phyloP scores from a whole-genome alignment of 2,797 vertebrate genomes.

The Enteromius anoplus region DNA sequence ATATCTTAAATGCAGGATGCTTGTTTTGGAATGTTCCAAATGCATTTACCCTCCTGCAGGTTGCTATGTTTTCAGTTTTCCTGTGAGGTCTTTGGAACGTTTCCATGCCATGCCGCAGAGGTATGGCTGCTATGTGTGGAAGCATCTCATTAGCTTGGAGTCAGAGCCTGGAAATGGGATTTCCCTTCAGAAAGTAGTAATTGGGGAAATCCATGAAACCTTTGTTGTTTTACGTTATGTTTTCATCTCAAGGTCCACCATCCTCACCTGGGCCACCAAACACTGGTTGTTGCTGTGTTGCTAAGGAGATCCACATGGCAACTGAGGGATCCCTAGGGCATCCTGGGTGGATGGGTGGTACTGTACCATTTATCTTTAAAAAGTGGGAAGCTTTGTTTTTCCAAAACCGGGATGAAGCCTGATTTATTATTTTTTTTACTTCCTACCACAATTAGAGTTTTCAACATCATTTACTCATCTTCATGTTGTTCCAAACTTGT shows the following conservation, averaged over 20 bases:
- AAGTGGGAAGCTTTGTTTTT: neutral
- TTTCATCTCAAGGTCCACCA: slow-evolving; percentile 30
- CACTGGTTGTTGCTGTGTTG: slow-evolving; percentile 42
- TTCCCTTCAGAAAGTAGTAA: slow-evolving; percentile 62
- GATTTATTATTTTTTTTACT: neutral
- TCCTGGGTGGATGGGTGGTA: slow-evolving; percentile 39
- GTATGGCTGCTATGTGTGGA: slow-evolving; percentile 51
- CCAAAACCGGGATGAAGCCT: neutral
- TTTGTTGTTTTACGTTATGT: slow-evolving; percentile 41
- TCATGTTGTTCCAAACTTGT: neutral
- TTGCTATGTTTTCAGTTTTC: slow-evolving; percentile 39
- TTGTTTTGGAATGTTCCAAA: neutral
- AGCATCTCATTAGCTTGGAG: slow-evolving; percentile 59
- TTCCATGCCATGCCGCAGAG: slow-evolving; percentile 50
- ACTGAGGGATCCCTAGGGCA: slow-evolving; percentile 36
- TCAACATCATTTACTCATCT: neutral
- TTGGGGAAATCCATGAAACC: slow-evolving; percentile 62
- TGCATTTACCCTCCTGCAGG: neutral
- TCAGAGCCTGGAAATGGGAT: slow-evolving; percentile 50
- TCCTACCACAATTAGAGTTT: neutral
- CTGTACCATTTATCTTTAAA: slow-evolving; percentile 17
- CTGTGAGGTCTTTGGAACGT: slow-evolving; percentile 30
- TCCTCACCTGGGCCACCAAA: slow-evolving; percentile 23
- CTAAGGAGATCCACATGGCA: slow-evolving; percentile 51
- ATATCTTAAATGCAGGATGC: neutral